Percentiles rank a stretch among this genome's conserved stretches.
Conservation (phyloP, 2,113 vertebrate species). For the Stomatorhinus ivindoensis region DNA sequence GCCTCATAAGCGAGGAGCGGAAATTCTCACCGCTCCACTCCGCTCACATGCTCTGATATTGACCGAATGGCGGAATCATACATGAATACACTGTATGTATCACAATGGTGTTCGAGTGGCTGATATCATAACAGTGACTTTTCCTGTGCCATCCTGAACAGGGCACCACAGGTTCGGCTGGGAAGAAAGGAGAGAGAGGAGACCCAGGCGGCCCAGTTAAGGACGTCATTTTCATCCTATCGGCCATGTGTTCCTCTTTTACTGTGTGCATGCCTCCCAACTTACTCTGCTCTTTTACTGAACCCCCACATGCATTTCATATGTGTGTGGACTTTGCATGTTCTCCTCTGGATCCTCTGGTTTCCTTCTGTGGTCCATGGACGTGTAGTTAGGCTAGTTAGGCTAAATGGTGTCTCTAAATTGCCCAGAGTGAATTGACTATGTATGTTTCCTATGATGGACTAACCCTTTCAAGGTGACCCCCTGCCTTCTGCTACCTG, state of each 20-base stretch:
- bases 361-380: neutral
- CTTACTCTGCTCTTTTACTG: neutral
- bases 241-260: neutral
- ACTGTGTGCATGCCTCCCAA: neutral
- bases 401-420: neutral
- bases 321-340: neutral
- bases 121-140: slow-evolving; percentile 8
- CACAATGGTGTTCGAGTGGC: neutral
- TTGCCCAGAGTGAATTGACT: neutral
- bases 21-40: too few relatives aligned
- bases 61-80: neutral
- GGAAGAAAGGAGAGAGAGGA: slow-evolving; percentile 60
- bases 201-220: slow-evolving; percentile 59
- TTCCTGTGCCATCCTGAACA: slow-evolving; percentile 31
- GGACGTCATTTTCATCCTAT: neutral
- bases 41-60: too few relatives aligned
- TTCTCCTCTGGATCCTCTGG: neutral
- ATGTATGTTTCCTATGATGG: neutral
- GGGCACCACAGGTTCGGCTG: slow-evolving; percentile 59
- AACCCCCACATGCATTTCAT: neutral
- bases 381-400: neutral
- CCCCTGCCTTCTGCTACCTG: neutral
- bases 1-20: too few relatives aligned
- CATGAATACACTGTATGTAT: neutral
- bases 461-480: neutral